Base-by-base conservation (phyloP, 2,113 vertebrate species). In the Notarius quadriscutis region DNA sequence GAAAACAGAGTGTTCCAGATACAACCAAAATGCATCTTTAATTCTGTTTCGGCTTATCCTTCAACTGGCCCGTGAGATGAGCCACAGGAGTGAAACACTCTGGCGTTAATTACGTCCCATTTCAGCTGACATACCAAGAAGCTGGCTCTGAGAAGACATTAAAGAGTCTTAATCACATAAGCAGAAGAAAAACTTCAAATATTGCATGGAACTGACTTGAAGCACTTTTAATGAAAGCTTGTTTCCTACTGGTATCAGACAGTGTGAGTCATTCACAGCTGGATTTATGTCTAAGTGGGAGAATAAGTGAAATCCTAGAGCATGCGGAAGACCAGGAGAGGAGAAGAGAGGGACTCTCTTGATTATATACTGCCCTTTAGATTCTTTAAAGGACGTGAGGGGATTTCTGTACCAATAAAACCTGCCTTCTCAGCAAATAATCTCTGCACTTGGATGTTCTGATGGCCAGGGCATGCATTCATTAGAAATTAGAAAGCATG, bases 21-120 rank as follows among this genome's bases (percentile, higher is more conserved):
- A 57, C 88, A 84, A 25, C 79, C 30, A 91, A 93, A 94, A 93
- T 69, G 60, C 88, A 91, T 93, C 88, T 91, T 93, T 95, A 92
- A 94, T 93, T 92, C 63, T 41, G 7, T 67, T 75, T 87, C 72
- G 86, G 89, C 92, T 93, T 92, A 88, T 92, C 78, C 83, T 90
- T 85, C 77, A 57, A 89, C 48, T 69, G 34, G 88, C 41, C 89
- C 51, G 18, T 74, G 81, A 84, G 34, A 86, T 79, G 50, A 34
- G 63, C 72, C 12, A 6, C 62, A 25, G 86, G 22, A 83, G 78
- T 62, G 83, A 84, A 60, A 62, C 30, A 34, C 84, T 82, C 89
- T 81, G 0, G 78, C 58, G 82, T 94, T 93, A 94, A 92, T 93
- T 92, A 88, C 71, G 48, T 71, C 84, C 85, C 77, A 87, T 91